These are phyloP conservation scores for Aphidius ervi DNA, from an alignment of 1,140 invertebrate species.

Conservation along the genomic window DNA sequence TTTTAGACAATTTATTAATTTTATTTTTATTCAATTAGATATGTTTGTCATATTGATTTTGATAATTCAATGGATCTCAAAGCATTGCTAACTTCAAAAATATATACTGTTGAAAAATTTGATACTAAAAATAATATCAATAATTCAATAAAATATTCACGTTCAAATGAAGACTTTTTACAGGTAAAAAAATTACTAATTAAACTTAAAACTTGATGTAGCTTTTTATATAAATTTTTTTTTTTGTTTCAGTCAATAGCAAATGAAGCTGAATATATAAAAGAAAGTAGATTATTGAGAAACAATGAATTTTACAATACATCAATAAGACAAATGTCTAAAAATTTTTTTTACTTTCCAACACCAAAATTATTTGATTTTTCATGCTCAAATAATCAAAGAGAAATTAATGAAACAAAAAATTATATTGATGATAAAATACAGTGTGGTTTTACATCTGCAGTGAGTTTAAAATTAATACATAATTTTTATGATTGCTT, in stretches of 20 bases:
- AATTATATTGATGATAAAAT: too few species aligned
- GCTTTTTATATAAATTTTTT: neutral
- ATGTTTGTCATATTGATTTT: conserved; percentile 56
- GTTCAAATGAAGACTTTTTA: conserved; percentile 37
- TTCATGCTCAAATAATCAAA: conserved; percentile 26
- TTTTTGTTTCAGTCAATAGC: conserved; percentile 17
- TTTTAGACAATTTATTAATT: neutral
- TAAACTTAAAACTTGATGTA: neutral
- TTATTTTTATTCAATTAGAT: conserved; percentile 43
- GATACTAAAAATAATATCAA: conserved; percentile 46
- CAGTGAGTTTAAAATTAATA: too few species aligned
- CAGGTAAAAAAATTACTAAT: conserved; percentile 27
- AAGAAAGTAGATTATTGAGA: conserved; percentile 53
- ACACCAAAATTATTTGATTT: conserved; percentile 42
- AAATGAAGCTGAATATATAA: conserved; percentile 39
- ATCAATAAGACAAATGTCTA: conserved; percentile 56
- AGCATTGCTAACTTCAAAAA: conserved; percentile 51
- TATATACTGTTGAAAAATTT: conserved; percentile 56
- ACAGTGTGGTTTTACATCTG: too few species aligned
- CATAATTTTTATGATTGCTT: too few species aligned
- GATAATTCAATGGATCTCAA: conserved; percentile 47
- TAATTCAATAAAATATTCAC: conserved; percentile 43
- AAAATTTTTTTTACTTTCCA: conserved; percentile 60
- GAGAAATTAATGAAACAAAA: neutral
- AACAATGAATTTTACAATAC: conserved; percentile 60